Base-by-base conservation (phyloP, 1,140 invertebrate genomes). In the Zophobas morio region DNA sequence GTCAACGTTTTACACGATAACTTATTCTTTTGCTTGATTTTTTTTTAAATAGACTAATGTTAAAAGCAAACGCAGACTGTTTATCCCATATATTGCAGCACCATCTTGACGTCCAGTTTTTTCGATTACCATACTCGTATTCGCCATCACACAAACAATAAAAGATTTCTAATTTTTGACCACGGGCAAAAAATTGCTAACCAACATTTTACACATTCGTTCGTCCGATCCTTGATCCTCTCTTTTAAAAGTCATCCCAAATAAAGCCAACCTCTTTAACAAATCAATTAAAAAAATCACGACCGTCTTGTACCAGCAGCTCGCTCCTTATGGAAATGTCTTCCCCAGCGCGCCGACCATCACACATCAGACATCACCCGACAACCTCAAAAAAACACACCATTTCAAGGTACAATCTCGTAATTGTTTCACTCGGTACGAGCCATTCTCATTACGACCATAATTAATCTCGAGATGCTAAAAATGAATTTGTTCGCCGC, bases 391-490 rank as follows among this genome's bases (percentile, higher is more conserved):
- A 63, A 63, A 63, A 37, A 4, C n/a, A 39, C 20, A 20, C 60
- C 37, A 66, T 66, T 66, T 73, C 71, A 73, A 73, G 71, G 71
- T 73, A 73, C 56, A 42, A 20, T 49, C 39, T 37, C 40, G 39
- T 66, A 40, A 66, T 66, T 66, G 60, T 66, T 66, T 66, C 42
- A 66, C 42, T 66, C 37, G 42, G 71, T 73, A 73, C 49, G 40
- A 40, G 34, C 39, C 39, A 73, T 73, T 73, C 71, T 73, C 54
- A 73, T 73, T 73, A 73, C 56, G 46, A 56, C 71, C 56, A 73
- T 73, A 73, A 73, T 73, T 73, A 73, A 73, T 73, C 71, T 73
- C 56, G 71, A 73, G 71, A 73, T 73, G 71, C 71, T 73, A 73
- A 73, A 73, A 73, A 73, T 73, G 71, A 73, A 73, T 73, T 73